Conservation (phyloP, 2,888 invertebrate species). For the Ophion slaviceki region DNA sequence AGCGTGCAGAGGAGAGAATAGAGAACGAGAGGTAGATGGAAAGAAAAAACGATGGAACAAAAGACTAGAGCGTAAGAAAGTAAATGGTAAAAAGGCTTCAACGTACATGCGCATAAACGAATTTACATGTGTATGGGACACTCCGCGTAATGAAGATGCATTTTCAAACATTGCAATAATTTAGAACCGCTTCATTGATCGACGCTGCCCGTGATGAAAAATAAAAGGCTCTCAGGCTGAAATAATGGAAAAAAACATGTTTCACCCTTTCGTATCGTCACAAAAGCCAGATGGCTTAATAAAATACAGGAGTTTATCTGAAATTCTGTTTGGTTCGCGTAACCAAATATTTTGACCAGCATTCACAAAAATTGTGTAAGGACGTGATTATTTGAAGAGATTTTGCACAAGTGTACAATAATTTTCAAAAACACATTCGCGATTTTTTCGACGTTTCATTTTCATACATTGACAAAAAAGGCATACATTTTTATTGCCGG, state of each 20-base stretch:
- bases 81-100: conserved; percentile 28
- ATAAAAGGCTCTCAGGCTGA: neutral
- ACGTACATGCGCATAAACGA: conserved; percentile 27
- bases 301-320: neutral
- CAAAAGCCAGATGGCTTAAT: too few species aligned
- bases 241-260: neutral
- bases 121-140: conserved; percentile 26
- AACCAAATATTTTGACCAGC: too few species aligned
- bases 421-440: too few species aligned
- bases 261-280: too few species aligned
- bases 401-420: too few species aligned
- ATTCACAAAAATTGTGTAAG: too few species aligned
- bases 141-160: conserved; percentile 9
- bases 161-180: neutral
- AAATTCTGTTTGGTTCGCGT: too few species aligned
- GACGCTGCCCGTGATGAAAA: neutral
- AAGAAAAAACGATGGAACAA: conserved; percentile 38
- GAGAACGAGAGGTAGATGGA: conserved; percentile 5
- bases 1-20: conserved; percentile 39
- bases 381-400: too few species aligned
- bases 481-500: too few species aligned
- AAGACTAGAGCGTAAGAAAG: conserved; percentile 29
- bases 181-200: neutral
- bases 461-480: too few species aligned
- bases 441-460: too few species aligned